These are phyloP conservation scores for Erethizon dorsatum DNA, from an alignment of 2,797 vertebrate genomes.

Conservation along the genomic window DNA sequence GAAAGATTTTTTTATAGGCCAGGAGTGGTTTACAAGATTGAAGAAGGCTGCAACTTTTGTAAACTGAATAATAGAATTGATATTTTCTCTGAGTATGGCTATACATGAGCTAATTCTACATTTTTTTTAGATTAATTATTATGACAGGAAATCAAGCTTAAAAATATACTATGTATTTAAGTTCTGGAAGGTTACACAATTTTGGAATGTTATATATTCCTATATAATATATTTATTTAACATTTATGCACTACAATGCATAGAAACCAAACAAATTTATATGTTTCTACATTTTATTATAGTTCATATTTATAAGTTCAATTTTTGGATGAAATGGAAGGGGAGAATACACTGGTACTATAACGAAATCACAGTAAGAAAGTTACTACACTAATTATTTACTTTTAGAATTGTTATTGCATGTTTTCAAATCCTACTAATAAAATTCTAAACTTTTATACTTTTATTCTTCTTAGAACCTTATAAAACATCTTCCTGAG, in stretches of 20 bases:
- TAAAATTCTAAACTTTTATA: constrained; percentile 13
- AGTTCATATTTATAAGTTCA: neutral
- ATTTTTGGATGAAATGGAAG: neutral
- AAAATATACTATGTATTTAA: constrained; percentile 33
- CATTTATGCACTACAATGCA: neutral
- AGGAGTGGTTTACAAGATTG: neutral
- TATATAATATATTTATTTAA: neutral
- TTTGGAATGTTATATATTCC: neutral
- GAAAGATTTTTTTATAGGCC: neutral
- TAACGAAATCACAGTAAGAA: neutral
- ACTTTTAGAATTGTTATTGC: neutral
- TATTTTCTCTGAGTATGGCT: neutral
- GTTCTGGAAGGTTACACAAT: rapidly evolving
- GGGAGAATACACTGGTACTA: neutral
- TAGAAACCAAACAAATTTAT: neutral
- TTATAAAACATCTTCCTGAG: constrained; percentile 98
- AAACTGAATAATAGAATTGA: neutral
- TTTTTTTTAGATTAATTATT: constrained; percentile 33
- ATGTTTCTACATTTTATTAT: neutral
- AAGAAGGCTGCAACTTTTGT: constrained; percentile 26
- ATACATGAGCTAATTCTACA: neutral
- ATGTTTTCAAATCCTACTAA: constrained; percentile 33
- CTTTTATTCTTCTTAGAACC: constrained; percentile 92
- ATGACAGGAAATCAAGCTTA: neutral
- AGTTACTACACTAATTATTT: neutral